Conservation (phyloP, 1,140 invertebrate species). For the Pissodes strobi region DNA sequence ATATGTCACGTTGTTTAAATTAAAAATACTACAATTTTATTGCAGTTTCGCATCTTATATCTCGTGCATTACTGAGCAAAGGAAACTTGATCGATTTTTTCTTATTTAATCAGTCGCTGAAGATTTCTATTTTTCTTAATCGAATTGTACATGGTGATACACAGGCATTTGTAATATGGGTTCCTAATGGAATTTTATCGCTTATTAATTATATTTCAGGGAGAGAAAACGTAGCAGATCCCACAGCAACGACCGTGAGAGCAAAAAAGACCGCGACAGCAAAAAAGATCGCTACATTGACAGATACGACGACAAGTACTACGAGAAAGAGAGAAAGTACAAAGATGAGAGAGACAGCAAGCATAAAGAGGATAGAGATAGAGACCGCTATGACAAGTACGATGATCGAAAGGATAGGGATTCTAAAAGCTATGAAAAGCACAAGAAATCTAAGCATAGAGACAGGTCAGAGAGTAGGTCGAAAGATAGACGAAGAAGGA, state of each 20-base stretch:
- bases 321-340: conserved; percentile 41
- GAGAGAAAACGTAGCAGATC: conserved; percentile 47
- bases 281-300: conserved; percentile 53
- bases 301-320: conserved; percentile 48
- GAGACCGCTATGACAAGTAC: conserved; percentile 39
- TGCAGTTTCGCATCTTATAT: too few species aligned
- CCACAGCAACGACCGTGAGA: conserved; percentile 48
- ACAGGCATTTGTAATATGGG: too few species aligned
- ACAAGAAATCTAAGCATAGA: conserved; percentile 49
- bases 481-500: conserved; percentile 55
- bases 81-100: too few species aligned
- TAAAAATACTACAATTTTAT: too few species aligned
- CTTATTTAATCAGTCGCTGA: too few species aligned
- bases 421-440: conserved; percentile 47
- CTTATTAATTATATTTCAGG: too few species aligned
- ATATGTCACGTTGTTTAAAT: too few species aligned
- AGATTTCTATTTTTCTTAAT: too few species aligned
- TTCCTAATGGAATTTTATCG: too few species aligned
- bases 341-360: conserved; percentile 27
- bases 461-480: conserved; percentile 54
- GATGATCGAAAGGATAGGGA: conserved; percentile 42
- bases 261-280: conserved; percentile 48
- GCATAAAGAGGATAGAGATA: conserved; percentile 45
- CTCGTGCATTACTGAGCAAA: too few species aligned
- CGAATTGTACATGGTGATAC: too few species aligned